Conservation (phyloP, 2,113 vertebrate genomes). For the Nothobranchius kuhntae region DNA sequence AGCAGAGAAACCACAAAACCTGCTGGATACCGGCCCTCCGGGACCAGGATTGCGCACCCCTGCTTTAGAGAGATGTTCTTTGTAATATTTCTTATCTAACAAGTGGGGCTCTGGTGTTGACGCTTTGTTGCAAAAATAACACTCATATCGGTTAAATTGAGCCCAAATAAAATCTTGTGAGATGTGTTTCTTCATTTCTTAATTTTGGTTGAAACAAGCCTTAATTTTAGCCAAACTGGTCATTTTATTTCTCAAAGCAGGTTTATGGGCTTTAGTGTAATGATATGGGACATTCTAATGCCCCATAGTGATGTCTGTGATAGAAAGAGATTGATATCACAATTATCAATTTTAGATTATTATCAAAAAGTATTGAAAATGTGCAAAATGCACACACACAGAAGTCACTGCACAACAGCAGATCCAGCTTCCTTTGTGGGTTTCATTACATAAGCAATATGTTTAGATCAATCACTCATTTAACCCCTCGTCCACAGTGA, state of each 20-base stretch:
- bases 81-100: conserved; percentile 42
- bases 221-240: conserved; percentile 30
- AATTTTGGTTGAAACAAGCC: conserved; percentile 1
- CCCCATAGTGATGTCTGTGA: conserved; percentile 41
- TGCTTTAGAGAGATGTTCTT: conserved; percentile 53
- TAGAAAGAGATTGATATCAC: conserved; percentile 1
- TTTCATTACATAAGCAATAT: too few relatives aligned
- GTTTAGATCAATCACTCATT: too few relatives aligned
- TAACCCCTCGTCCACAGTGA: too few relatives aligned
- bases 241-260: conserved; percentile 26
- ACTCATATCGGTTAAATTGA: conserved; percentile 32
- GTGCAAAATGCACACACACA: too few relatives aligned
- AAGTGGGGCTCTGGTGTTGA: conserved; percentile 48
- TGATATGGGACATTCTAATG: conserved; percentile 38
- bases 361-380: too few relatives aligned
- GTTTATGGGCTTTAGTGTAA: conserved; percentile 51
- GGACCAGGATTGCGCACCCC: too few relatives aligned
- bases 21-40: too few relatives aligned
- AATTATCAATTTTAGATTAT: too few relatives aligned
- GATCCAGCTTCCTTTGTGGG: too few relatives aligned
- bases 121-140: conserved; percentile 34
- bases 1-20: too few relatives aligned
- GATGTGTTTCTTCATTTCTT: not conserved
- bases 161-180: conserved; percentile 45
- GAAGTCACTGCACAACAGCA: too few relatives aligned